Percentiles rank a stretch among this genome's conserved stretches.
These are phyloP conservation scores for Mus spretus DNA, from an alignment of 2,797 vertebrate species.

Conservation along the genomic window DNA sequence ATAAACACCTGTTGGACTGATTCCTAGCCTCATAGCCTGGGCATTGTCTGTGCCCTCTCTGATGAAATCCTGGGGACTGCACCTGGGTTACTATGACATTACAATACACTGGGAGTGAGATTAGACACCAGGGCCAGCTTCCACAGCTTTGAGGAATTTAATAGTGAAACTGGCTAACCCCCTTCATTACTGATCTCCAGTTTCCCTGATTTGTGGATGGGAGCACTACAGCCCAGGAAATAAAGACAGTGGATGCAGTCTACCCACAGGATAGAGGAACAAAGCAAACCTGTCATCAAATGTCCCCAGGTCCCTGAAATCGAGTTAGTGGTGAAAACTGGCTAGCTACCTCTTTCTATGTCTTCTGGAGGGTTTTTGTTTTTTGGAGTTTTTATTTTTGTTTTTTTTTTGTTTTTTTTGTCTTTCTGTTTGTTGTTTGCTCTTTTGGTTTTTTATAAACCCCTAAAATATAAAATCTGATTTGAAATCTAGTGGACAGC, in stretches of 20 bases:
- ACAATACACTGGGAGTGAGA: not conserved
- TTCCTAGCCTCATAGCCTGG: not conserved
- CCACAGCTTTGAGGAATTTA: not conserved
- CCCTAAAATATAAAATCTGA: not conserved
- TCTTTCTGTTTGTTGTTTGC: too few relatives aligned
- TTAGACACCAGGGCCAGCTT: not conserved
- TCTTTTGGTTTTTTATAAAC: not conserved
- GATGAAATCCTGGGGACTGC: constrained; percentile 1
- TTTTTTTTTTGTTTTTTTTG: too few relatives aligned
- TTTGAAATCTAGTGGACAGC: not conserved
- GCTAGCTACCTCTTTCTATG: not conserved
- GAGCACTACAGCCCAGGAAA: constrained; percentile 1
- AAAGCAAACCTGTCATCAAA: not conserved
- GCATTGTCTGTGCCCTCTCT: constrained; percentile 14
- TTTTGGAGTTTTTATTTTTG: too few relatives aligned
- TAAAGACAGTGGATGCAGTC: not conserved
- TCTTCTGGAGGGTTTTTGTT: too few relatives aligned
- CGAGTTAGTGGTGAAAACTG: not conserved
- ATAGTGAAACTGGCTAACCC: not conserved
- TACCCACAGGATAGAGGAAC: not conserved
- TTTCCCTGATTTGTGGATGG: not conserved
- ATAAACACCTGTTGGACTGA: constrained; percentile 51
- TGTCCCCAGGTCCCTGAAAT: not conserved
- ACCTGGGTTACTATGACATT: constrained; percentile 43
- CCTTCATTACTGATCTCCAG: not conserved